Conservation (phyloP, 2,113 vertebrate species). For the Anseranas semipalmata region DNA sequence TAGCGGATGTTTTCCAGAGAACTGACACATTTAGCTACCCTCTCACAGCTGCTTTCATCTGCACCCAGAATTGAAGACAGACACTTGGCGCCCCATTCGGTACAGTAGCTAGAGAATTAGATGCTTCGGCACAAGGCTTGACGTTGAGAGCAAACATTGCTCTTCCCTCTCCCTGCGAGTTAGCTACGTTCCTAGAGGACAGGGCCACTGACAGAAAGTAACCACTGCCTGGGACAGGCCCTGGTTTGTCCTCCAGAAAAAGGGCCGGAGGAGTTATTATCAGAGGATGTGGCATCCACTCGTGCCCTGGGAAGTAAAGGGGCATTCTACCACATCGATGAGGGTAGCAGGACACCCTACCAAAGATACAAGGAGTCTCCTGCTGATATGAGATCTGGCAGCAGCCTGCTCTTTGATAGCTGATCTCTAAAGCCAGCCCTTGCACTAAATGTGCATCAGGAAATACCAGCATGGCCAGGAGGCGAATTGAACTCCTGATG, state of each 20-base stretch:
- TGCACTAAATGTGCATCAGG: neutral
- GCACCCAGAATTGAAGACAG: neutral
- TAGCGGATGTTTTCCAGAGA: neutral
- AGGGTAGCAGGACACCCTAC: neutral
- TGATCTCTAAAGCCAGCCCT: neutral
- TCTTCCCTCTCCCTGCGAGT: neutral
- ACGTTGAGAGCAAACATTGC: neutral
- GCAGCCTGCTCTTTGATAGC: neutral
- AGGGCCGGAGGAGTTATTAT: accelerated
- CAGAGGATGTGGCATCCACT: neutral
- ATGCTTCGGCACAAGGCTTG: neutral
- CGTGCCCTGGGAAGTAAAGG: neutral
- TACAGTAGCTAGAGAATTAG: neutral
- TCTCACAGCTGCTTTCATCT: neutral
- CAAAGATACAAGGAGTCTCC: neutral
- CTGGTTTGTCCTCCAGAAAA: neutral
- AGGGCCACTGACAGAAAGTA: neutral
- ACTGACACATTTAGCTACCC: neutral
- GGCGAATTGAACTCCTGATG: accelerated
- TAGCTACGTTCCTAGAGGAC: neutral
- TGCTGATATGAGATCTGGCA: neutral
- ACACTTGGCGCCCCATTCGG: neutral
- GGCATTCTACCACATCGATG: neutral
- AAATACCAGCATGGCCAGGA: neutral
- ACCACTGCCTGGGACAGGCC: neutral